These are phyloP conservation scores for Steatocranus sp. DNA, from an alignment of 2,797 vertebrate genomes.

Conservation along the genomic window DNA sequence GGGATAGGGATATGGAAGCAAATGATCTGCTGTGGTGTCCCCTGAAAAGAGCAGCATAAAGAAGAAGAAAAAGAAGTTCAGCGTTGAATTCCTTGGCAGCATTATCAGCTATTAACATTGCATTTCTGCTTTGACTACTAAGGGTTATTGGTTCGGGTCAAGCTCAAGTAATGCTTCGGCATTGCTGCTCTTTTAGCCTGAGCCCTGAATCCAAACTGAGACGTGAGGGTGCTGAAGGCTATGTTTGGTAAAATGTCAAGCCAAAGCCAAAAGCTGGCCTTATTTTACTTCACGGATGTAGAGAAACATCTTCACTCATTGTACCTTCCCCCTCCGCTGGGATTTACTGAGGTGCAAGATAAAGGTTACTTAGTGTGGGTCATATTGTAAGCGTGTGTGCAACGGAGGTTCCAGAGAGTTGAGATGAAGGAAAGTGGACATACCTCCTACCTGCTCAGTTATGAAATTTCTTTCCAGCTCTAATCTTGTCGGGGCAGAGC, in stretches of 20 bases:
- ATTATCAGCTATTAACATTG: neutral
- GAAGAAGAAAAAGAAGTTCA: neutral
- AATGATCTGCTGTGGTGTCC: neutral
- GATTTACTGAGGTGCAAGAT: neutral
- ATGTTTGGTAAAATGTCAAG: slow-evolving; percentile 56
- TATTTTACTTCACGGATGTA: slow-evolving; percentile 1
- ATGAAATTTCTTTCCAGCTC: neutral
- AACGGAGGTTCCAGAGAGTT: neutral
- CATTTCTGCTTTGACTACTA: neutral
- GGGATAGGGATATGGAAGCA: neutral
- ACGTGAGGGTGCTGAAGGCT: slow-evolving; percentile 22
- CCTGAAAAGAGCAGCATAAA: neutral
- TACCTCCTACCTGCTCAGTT: neutral
- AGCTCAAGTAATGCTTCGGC: slow-evolving; percentile 14
- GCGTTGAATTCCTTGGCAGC: neutral
- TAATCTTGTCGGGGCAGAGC: neutral
- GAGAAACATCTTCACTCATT: neutral
- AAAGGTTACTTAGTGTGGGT: neutral
- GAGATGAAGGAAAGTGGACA: neutral
- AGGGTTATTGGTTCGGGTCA: neutral
- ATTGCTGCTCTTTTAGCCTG: slow-evolving; percentile 5
- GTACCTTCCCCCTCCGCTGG: neutral
- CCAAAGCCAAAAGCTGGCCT: slow-evolving; percentile 26
- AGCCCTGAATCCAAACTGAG: slow-evolving; percentile 35
- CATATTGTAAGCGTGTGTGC: neutral